phyloP scores from a whole-genome alignment of 1,140 invertebrate species.

The Ceratina calcarata region DNA sequence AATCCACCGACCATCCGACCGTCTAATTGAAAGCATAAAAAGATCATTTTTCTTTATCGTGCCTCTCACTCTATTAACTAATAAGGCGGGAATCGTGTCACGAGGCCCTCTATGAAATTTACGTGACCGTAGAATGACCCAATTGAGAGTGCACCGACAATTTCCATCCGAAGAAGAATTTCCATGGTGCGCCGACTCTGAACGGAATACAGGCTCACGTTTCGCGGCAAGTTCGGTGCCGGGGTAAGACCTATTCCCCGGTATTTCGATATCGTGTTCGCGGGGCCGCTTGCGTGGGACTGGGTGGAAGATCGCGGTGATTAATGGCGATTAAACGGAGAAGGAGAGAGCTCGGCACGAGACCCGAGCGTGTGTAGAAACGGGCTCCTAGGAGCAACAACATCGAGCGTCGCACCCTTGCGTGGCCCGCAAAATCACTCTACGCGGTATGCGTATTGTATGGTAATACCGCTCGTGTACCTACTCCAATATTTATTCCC shows the following conservation, averaged over 20 bases:
- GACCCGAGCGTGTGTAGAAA: slow-evolving; percentile 34
- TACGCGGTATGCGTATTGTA: slow-evolving; percentile 70
- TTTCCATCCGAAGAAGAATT: slow-evolving; percentile 18
- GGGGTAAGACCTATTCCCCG: slow-evolving; percentile 51
- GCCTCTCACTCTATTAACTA: background rate
- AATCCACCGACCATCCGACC: too few species aligned
- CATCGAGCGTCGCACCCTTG: slow-evolving; percentile 66
- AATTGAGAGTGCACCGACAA: background rate
- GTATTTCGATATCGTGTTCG: slow-evolving; percentile 61
- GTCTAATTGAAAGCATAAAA: background rate
- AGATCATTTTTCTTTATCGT: background rate
- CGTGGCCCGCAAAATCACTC: slow-evolving; percentile 62
- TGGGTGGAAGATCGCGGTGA: slow-evolving; percentile 63
- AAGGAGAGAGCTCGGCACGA: slow-evolving; percentile 32
- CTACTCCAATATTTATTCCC: slow-evolving; percentile 69
- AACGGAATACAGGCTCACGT: slow-evolving; percentile 23
- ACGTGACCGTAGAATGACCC: background rate
- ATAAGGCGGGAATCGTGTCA: background rate
- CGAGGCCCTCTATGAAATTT: too few species aligned
- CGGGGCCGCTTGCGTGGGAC: slow-evolving; percentile 54
- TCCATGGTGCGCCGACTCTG: background rate
- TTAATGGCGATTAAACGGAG: slow-evolving; percentile 63
- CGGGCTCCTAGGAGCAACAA: slow-evolving; percentile 57
- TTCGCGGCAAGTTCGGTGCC: slow-evolving; percentile 40
- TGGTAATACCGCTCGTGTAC: slow-evolving; percentile 67